Evolutionary conservation across 2,113 vertebrate species (phyloP).

Genomic region (Carassius carassius): DNA sequence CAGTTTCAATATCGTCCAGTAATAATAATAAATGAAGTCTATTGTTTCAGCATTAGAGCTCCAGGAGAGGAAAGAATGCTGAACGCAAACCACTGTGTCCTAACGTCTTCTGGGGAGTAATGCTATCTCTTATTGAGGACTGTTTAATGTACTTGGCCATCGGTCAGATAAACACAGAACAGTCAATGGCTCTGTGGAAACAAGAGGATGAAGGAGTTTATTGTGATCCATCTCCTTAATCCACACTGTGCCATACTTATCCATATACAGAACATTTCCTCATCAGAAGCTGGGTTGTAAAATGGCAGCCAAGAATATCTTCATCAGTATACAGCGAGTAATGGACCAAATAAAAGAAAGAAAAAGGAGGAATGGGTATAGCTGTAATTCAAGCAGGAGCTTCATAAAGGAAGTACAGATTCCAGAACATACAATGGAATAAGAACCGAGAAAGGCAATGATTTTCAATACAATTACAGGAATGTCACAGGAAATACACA

Average conservation of each 20-base stretch:
- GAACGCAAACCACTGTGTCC: constrained; percentile 1
- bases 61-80: neutral
- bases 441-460: constrained; percentile 8
- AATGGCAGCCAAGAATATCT: constrained; percentile 23
- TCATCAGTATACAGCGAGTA: constrained; percentile 9
- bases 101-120: constrained; percentile 26
- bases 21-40: constrained; percentile 13
- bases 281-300: constrained; percentile 4
- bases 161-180: constrained; percentile 32
- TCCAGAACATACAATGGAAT: constrained; percentile 4
- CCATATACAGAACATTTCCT: constrained; percentile 12
- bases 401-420: constrained; percentile 22
- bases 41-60: constrained; percentile 4
- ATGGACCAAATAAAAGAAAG: constrained; percentile 3
- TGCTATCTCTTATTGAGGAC: constrained; percentile 20
- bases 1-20: constrained; percentile 13
- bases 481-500: neutral
- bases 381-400: constrained; percentile 12
- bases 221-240: constrained; percentile 30
- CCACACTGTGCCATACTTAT: constrained; percentile 23
- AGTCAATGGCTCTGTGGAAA: constrained; percentile 15
- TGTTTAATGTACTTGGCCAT: constrained; percentile 26
- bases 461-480: constrained; percentile 26
- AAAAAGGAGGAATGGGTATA: constrained; percentile 6
- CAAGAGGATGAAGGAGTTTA: constrained; percentile 22